phyloP scores from a whole-genome alignment of 2,113 vertebrate species.

The Rutilus rutilus region DNA sequence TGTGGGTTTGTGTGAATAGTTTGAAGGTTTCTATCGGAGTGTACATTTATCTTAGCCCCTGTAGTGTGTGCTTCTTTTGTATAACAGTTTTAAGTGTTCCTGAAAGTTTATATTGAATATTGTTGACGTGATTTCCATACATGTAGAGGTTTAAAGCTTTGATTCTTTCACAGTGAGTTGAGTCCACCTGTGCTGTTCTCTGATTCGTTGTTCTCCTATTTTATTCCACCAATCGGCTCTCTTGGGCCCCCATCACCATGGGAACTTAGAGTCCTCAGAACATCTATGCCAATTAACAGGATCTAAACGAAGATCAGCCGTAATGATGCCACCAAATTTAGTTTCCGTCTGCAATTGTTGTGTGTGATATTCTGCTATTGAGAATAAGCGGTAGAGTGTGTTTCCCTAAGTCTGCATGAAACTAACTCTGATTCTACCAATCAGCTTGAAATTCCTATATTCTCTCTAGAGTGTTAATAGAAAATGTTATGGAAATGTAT shows the following conservation, averaged over 20 bases:
- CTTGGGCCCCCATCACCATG: slow-evolving; percentile 40
- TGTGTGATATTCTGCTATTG: not conserved
- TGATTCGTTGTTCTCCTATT: not conserved
- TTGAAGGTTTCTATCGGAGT: not conserved
- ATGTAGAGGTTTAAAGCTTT: not conserved
- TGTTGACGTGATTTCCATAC: too few relatives aligned
- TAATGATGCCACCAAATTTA: not conserved
- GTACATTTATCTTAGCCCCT: not conserved
- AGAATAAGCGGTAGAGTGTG: not conserved
- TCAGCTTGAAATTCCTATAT: too few relatives aligned
- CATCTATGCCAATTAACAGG: slow-evolving; percentile 23
- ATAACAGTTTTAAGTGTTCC: not conserved
- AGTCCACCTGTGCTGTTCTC: not conserved
- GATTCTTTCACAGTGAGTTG: not conserved
- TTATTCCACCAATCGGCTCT: slow-evolving; percentile 30
- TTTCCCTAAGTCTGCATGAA: not conserved
- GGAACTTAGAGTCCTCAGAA: slow-evolving; percentile 28
- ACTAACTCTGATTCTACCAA: too few relatives aligned
- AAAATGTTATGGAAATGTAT: too few relatives aligned
- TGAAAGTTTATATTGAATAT: not conserved
- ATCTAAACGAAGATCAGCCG: not conserved
- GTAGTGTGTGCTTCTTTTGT: not conserved
- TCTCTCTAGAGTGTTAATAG: too few relatives aligned
- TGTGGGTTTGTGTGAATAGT: slow-evolving; percentile 14
- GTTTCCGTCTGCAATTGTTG: not conserved